phyloP scores from a whole-genome alignment of 1,140 invertebrate species.

The Ostrea denselamellosa region DNA sequence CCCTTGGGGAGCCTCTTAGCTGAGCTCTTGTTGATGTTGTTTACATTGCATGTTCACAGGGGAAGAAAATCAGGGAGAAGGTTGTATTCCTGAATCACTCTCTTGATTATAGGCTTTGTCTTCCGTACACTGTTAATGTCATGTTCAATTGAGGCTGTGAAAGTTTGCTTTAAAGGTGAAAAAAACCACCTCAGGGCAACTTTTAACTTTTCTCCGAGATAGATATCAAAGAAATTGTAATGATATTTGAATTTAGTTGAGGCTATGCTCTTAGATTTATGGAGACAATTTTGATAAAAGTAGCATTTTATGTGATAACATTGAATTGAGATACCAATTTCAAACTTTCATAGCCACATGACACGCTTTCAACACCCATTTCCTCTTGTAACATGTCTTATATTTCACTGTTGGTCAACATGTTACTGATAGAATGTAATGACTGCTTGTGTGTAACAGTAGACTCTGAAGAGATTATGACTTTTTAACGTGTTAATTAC shows the following conservation, averaged over 20 bases:
- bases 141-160: background rate
- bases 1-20: background rate
- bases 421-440: background rate
- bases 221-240: background rate
- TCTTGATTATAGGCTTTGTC: background rate
- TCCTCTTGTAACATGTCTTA: background rate
- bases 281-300: background rate
- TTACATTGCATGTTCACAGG: slow-evolving; percentile 24
- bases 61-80: background rate
- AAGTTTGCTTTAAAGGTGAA: background rate
- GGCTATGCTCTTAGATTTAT: background rate
- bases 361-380: background rate
- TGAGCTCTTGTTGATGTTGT: background rate
- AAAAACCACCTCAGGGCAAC: background rate
- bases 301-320: background rate
- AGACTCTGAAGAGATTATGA: too few species aligned
- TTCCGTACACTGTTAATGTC: background rate
- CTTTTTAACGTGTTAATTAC: too few species aligned
- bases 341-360: background rate
- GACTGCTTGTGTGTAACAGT: background rate
- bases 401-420: background rate
- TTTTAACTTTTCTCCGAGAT: background rate
- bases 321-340: background rate
- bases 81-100: background rate
- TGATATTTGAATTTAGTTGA: background rate